A percentile compares a stretch with the other conserved stretches of the same genome.
Conservation (phyloP, 2,113 vertebrate species). For the Neodontobutis hainanensis region DNA sequence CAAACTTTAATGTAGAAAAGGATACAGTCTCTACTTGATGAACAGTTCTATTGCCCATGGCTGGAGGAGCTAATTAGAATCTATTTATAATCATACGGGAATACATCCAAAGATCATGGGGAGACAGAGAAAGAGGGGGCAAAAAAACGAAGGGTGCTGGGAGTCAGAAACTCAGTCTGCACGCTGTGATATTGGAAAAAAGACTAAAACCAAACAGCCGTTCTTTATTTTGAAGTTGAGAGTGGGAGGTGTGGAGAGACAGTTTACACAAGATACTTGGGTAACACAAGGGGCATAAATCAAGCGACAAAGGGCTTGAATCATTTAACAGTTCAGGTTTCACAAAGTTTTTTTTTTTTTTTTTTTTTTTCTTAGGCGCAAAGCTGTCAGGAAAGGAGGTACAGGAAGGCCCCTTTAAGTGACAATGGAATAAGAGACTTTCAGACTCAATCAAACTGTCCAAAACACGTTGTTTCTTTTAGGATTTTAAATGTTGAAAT, state of each 20-base stretch:
- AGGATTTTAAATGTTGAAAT: not conserved
- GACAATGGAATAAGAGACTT: not conserved
- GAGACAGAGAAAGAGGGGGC: slow-evolving; percentile 22
- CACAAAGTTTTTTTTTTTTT: slow-evolving; percentile 20
- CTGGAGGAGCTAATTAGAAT: slow-evolving; percentile 76
- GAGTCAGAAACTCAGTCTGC: slow-evolving; percentile 32
- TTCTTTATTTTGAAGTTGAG: slow-evolving; percentile 8
- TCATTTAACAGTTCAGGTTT: slow-evolving; percentile 37
- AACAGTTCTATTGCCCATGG: slow-evolving; percentile 71
- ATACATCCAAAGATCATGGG: slow-evolving; percentile 63
- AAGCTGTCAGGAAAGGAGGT: slow-evolving; percentile 12
- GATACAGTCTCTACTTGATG: slow-evolving; percentile 60
- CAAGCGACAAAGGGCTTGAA: slow-evolving; percentile 15
- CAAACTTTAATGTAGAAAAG: slow-evolving; percentile 55
- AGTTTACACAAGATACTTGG: slow-evolving; percentile 18
- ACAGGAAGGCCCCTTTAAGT: slow-evolving; percentile 1
- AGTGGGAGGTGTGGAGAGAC: slow-evolving; percentile 14
- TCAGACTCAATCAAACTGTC: slow-evolving; percentile 13
- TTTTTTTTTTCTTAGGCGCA: slow-evolving; percentile 13
- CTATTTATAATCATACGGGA: slow-evolving; percentile 77
- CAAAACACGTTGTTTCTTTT: not conserved
- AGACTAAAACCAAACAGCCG: slow-evolving; percentile 2
- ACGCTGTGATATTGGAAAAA: slow-evolving; percentile 39
- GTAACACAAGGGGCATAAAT: slow-evolving; percentile 16
- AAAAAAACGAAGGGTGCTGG: slow-evolving; percentile 2